Evolutionary conservation across 2,888 invertebrate species (phyloP).

Genomic region (Chironomus riparius): DNA sequence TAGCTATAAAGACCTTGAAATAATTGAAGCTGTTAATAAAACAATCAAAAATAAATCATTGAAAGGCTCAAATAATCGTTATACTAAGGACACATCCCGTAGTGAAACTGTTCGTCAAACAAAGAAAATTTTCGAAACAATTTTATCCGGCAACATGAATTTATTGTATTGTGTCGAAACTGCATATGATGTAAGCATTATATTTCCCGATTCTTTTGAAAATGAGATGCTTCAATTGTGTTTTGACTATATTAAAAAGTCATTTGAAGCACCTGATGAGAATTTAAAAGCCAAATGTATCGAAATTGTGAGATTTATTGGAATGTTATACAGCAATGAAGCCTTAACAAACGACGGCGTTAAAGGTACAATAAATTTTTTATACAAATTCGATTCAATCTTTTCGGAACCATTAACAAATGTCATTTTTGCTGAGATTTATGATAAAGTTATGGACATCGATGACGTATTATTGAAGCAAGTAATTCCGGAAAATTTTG

Average conservation of each 20-base stretch:
- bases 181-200: neutral
- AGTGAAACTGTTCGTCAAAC: neutral
- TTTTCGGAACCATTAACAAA: too few relatives aligned
- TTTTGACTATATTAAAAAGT: neutral
- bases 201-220: neutral
- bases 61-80: neutral
- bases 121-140: neutral
- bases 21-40: neutral
- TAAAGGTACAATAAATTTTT: neutral
- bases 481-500: neutral
- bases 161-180: neutral
- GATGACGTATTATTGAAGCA: neutral
- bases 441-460: neutral
- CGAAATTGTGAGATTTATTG: neutral
- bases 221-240: neutral
- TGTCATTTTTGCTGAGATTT: neutral
- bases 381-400: neutral
- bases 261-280: neutral
- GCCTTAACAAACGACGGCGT: neutral
- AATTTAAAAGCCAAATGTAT: neutral
- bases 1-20: constrained; percentile 1
- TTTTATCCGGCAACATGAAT: neutral
- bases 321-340: neutral
- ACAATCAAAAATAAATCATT: neutral
- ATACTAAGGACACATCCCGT: neutral